Base-by-base conservation (phyloP, 2,888 invertebrate genomes). In the Drosophila atripex region DNA sequence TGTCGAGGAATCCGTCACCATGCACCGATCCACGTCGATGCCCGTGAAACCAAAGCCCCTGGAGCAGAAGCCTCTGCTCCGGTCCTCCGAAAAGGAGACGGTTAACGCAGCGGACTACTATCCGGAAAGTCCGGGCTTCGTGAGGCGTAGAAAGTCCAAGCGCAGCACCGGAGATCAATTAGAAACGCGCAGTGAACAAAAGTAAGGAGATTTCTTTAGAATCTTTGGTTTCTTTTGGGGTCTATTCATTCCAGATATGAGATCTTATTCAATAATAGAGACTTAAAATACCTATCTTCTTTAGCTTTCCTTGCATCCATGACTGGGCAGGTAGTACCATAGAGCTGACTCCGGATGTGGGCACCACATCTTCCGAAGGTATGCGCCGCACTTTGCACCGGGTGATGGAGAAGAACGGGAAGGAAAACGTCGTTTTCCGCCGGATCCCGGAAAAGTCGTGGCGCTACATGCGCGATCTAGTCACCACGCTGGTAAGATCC, bases 401-500 rank as follows among this genome's bases (percentile, higher is more conserved):
- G 12, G 89, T 91, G 2, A 89, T 92, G 61, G 89, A 88, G 14
- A 91, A 92, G 75, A 88, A 88, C 73, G 92, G 92, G 5, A 79
- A 85, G 14, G 89, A 90, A 71, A 92, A 92, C 78, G 89, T 92
- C 2, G 69, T 72, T 6, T 89, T 89, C 64, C 83, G 88, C 1
- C 86, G 88, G 53, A 88, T 92, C 46, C 91, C 97, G 16, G 73
- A 93, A 91, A 94, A 95, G 63, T 94, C 95, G 28, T 91, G 96
- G 86, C 94, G 95, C 56, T 96, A 95, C 88, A 93, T 96, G 53
- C 95, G 95, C 90, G 96, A 97, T 90, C 94, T 96, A 86, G 97
- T 97, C 92, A 97, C 97, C 25, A 97, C 97, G 0, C 93, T 98
- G 86, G 97, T 99, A 76, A 98, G 97, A 79, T 65, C 69, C 49